Evolutionary conservation across 2,888 invertebrate species (phyloP), one percentile per base, ranked within the genome.

Genomic region (Caradrina kadenii): DNA sequence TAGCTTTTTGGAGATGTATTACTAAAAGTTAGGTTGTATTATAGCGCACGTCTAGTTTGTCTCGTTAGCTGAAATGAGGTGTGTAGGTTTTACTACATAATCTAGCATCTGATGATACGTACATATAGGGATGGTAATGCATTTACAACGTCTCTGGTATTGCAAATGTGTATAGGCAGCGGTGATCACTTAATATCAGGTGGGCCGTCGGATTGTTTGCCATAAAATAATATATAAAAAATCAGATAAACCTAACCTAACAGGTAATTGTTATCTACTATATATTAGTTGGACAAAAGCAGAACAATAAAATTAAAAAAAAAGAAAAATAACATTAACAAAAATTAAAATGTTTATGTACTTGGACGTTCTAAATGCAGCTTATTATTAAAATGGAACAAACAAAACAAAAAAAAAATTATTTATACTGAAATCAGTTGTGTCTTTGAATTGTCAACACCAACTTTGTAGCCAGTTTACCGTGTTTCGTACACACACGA

Each of bases 1-100:
- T 60, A 68, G 56, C 68, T 74, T 82, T 69, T 71, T 67, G 63
- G 67, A 82, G 74, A 59, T 31, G 71, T 82, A 72, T 70, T 68
- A 70, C 66, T 63, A 54, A 74, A 76, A 82, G 68, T 82, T 81
- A 55, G n/a, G 19, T 49, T 72, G 62, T 67, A 42, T 67, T 61
- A 62, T 42, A 7, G 17, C 42, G 7, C 45, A 50, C 67, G 55
- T 63, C n/a, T 65, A 45, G 21, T 52, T 0, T 49, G 42, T 63
- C 49, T 31, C 8, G 21, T 56, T 39, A 39, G 45, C 10, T 50
- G 22, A 17, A 31, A 52, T 13, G 39, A 59, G 11, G 22, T 71
- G 22, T 39, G n/a, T 15, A 31, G 42, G 11, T 19, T 31, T 26
- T 42, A 67, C 5, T n/a, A 22, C 11, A 15, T 7, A 22, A 48